phyloP scores from a whole-genome alignment of 2,888 invertebrate species.

The Oscheius sp. region DNA sequence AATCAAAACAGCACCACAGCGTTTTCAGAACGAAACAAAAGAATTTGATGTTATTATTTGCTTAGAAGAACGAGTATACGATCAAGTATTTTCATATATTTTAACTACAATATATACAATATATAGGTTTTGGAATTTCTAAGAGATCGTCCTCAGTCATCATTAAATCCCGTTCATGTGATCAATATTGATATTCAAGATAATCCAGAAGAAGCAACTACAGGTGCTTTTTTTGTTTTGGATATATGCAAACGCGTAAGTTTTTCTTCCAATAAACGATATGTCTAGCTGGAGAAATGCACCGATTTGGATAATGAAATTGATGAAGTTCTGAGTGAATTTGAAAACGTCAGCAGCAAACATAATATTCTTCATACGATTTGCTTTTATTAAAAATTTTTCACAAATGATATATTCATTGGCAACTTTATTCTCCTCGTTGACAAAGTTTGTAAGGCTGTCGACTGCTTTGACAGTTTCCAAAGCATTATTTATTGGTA shows the following conservation, averaged over 20 bases:
- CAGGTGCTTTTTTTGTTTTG: conserved; percentile 96
- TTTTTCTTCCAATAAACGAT: not conserved
- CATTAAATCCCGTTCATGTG: conserved; percentile 87
- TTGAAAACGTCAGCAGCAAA: conserved; percentile 81
- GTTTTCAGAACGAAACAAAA: conserved; percentile 88
- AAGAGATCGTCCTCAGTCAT: conserved; percentile 81
- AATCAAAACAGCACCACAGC: conserved; percentile 91
- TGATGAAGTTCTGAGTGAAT: conserved; percentile 91
- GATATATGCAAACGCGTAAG: conserved; percentile 88
- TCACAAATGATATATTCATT: too few species aligned
- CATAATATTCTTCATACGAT: conserved; percentile 89
- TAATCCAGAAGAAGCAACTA: conserved; percentile 98
- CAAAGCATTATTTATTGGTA: too few species aligned
- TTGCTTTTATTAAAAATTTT: conserved; percentile 82
- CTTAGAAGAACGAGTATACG: conserved; percentile 97
- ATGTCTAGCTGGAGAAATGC: conserved; percentile 81
- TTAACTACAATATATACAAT: not conserved
- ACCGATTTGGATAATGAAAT: conserved; percentile 96
- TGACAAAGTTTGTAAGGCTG: not conserved
- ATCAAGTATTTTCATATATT: conserved; percentile 82
- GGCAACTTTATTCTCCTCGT: not conserved
- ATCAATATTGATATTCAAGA: conserved; percentile 98
- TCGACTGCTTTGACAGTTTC: not conserved
- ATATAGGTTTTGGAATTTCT: conserved; percentile 70
- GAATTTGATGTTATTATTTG: conserved; percentile 95